phyloP scores from a whole-genome alignment of 2,888 invertebrate genomes.

The Dusona sp. region DNA sequence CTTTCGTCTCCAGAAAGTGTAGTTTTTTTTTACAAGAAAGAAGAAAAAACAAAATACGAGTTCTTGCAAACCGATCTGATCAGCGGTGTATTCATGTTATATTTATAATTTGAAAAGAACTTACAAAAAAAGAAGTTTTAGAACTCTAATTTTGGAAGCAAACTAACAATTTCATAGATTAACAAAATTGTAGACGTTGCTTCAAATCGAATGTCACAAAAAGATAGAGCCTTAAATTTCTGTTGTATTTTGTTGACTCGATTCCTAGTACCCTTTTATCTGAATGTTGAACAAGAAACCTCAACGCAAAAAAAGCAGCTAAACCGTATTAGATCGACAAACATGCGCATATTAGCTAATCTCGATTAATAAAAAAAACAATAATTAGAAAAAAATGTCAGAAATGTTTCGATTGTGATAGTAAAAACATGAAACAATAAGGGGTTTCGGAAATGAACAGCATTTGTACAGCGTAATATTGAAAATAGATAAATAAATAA shows the following conservation, averaged over 20 bases:
- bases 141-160: background rate
- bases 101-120: background rate
- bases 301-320: constrained; percentile 41
- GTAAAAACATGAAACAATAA: constrained; percentile 15
- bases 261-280: background rate
- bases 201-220: background rate
- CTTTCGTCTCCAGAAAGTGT: background rate
- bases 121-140: background rate
- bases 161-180: background rate
- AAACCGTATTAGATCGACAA: constrained; percentile 60
- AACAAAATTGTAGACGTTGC: background rate
- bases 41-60: too few species aligned
- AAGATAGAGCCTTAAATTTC: background rate
- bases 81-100: background rate
- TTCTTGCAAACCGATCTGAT: too few species aligned
- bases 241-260: background rate
- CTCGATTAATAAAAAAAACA: constrained; percentile 6
- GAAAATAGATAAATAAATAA: background rate
- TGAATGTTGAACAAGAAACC: constrained; percentile 3
- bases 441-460: background rate
- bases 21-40: background rate
- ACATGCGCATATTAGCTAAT: constrained; percentile 57
- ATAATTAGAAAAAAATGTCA: background rate
- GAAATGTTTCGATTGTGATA: background rate
- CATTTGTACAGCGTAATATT: constrained; percentile 52